Base-by-base conservation (phyloP, 2,797 vertebrate genomes). In the Darevskia nairensis region DNA sequence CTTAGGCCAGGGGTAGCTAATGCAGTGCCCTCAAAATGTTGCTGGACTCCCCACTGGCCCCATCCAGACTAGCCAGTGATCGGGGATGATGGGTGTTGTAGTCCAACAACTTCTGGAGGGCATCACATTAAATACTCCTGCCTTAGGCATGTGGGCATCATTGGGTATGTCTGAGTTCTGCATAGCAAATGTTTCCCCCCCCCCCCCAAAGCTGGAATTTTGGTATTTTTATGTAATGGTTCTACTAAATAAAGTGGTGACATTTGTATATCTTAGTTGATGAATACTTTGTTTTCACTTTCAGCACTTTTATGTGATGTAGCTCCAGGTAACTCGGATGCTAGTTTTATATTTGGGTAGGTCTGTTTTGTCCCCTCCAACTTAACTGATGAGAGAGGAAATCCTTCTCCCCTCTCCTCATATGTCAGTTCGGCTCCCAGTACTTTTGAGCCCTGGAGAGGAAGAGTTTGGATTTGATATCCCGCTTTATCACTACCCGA, bases 161-260 rank as follows among this genome's bases (percentile, higher is more conserved):
- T 44, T 25, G 8, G 32, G 32, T 39, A 61, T 61, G 0, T 72
- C n/a, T n/a, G 21, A 39, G 19, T 41, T 8, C 44, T 41, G 50
- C 6, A 17, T 27, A 69, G 5, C 35, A 15, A 27, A 19, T 23
- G 4, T 27, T n/a, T n/a, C n/a, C n/a, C n/a, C n/a, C 19, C 21
- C 6, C 39, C 19, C 27, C 8, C 27, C 8, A 23, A 23, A 29
- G 9, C 66, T 64, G 10, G 23, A 64, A 89, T 55, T 32, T 50
- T 89, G 3, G 59, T 81, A 69, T 23, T 76, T 85, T 76, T 81
- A 9, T 55, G 39, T 84, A 71, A 27, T 25, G 39, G 29, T 0
- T 77, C 74, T 75, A 68, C 69, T 72, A 64, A 89, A 89, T 89
- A 89, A 86, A 89, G 11, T 55, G 64, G 29, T 27, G 2, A 25